A percentile compares a stretch with the other conserved stretches of the same genome.
Conservation (phyloP, 2,888 invertebrate genomes). For the Drosophila demipolita region DNA sequence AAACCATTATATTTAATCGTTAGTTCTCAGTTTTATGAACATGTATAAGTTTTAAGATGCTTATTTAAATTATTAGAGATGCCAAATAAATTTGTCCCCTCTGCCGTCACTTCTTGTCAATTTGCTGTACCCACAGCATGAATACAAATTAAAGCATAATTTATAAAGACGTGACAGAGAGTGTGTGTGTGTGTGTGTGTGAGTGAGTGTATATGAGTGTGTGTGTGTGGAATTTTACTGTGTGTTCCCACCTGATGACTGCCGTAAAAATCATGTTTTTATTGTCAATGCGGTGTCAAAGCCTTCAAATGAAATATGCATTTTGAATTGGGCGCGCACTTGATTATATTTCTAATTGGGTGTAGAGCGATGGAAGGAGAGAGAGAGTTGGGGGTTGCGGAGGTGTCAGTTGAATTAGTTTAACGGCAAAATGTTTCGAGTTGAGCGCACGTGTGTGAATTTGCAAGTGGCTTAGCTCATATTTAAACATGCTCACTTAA, state of each 20-base stretch:
- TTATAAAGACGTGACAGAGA: slow-evolving; percentile 26
- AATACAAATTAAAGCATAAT: slow-evolving; percentile 77
- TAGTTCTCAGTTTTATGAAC: slow-evolving; percentile 17
- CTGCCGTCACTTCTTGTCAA: neutral
- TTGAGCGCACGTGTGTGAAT: slow-evolving; percentile 22
- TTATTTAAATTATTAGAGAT: slow-evolving; percentile 41
- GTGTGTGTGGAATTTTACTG: slow-evolving; percentile 2
- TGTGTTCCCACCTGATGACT: slow-evolving; percentile 40
- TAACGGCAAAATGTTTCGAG: neutral
- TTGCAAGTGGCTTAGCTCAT: slow-evolving; percentile 21
- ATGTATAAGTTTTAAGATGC: slow-evolving; percentile 57
- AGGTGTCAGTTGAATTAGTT: slow-evolving; percentile 20
- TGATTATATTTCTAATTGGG: slow-evolving; percentile 18
- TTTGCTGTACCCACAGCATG: slow-evolving; percentile 34
- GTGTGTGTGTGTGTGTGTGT: neutral
- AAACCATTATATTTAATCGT: slow-evolving; percentile 43
- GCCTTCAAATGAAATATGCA: slow-evolving; percentile 59
- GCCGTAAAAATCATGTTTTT: slow-evolving; percentile 67
- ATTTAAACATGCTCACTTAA: slow-evolving; percentile 10
- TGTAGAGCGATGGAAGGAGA: neutral
- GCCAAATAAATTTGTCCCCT: neutral
- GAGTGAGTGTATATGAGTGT: slow-evolving; percentile 16
- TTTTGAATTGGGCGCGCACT: slow-evolving; percentile 45
- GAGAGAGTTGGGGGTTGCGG: no score
- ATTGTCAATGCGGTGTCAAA: slow-evolving; percentile 50